These are phyloP conservation scores for Rhea pennata DNA, from an alignment of 2,113 vertebrate species.

Conservation along the genomic window DNA sequence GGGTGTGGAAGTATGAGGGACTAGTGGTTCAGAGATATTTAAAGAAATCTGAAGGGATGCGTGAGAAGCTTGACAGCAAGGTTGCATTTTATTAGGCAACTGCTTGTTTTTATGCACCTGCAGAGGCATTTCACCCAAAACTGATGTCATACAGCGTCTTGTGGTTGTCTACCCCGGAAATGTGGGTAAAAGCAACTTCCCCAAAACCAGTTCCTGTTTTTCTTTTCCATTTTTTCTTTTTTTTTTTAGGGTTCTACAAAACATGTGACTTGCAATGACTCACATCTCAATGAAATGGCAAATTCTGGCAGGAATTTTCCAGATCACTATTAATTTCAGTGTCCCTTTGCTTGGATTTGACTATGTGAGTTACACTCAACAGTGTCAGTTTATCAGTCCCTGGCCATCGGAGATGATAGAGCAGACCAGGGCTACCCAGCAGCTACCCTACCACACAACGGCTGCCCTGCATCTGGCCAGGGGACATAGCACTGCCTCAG, in stretches of 20 bases:
- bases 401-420: not conserved
- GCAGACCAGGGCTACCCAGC: not conserved
- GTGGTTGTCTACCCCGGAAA: conserved; percentile 58
- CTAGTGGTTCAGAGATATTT: not conserved
- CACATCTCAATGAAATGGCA: not conserved
- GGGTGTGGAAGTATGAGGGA: not conserved
- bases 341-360: not conserved
- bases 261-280: conserved; percentile 21
- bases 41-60: not conserved
- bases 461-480: not conserved
- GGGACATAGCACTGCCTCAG: not conserved
- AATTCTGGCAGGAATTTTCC: not conserved
- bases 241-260: conserved; percentile 17
- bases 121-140: not conserved
- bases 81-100: not conserved
- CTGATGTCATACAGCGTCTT: conserved; percentile 12
- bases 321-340: not conserved
- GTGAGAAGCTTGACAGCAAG: not conserved
- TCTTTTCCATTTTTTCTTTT: conserved; percentile 19
- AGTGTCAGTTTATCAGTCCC: not conserved
- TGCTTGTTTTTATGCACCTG: conserved; percentile 17
- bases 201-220: conserved; percentile 54
- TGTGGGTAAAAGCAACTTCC: conserved; percentile 30
- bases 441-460: not conserved
- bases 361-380: not conserved